Evolutionary conservation across 2,888 invertebrate species (phyloP).

Genomic region (Fragum sueziense): DNA sequence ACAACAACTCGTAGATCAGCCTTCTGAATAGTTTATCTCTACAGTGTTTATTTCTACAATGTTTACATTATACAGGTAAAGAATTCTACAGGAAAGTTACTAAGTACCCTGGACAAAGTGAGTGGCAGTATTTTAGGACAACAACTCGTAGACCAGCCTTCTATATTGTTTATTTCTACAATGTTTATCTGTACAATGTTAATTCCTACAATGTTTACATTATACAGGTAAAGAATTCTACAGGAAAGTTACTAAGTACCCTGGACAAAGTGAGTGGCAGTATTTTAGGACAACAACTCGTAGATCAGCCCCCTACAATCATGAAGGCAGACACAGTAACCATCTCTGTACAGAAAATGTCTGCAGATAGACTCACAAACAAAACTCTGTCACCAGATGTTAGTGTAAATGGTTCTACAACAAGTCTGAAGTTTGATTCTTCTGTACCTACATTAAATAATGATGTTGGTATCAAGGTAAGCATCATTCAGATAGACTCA

Average conservation of each 20-base stretch:
- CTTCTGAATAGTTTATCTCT: too few relatives aligned
- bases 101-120: too few relatives aligned
- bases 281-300: conserved; percentile 28
- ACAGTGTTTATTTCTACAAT: too few relatives aligned
- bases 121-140: too few relatives aligned
- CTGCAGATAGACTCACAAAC: background rate
- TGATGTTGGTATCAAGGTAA: conserved; percentile 10
- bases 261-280: conserved; percentile 34
- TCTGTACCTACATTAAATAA: background rate
- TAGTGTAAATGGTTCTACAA: background rate
- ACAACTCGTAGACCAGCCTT: too few relatives aligned
- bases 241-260: conserved; percentile 39
- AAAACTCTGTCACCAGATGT: background rate
- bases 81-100: too few relatives aligned
- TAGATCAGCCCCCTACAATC: conserved; percentile 31
- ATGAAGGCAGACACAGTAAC: conserved; percentile 42
- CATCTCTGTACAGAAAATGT: conserved; percentile 31
- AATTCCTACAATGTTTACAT: background rate
- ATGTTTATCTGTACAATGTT: too few relatives aligned
- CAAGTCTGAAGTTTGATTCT: conserved; percentile 3
- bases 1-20: too few relatives aligned
- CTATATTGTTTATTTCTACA: too few relatives aligned
- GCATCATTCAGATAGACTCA: too few relatives aligned
- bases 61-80: too few relatives aligned
- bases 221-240: conserved; percentile 36